Percentiles rank a stretch among this genome's conserved stretches.
Conservation (phyloP, 1,140 invertebrate genomes). For the Andrena cerasifolii region DNA sequence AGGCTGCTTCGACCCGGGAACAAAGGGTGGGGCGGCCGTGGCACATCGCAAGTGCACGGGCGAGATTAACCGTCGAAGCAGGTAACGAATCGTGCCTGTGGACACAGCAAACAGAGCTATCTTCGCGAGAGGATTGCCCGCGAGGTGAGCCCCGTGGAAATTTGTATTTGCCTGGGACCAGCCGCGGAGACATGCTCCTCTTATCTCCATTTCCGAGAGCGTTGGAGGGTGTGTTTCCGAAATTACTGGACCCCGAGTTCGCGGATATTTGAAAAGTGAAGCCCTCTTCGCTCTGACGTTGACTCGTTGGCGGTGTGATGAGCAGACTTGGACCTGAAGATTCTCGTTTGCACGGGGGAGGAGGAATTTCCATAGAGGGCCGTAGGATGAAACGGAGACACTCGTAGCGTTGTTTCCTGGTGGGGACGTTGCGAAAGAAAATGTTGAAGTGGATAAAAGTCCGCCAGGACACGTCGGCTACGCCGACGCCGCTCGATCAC, state of each 20-base stretch:
- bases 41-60: conserved; percentile 34
- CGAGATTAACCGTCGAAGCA: conserved; percentile 10
- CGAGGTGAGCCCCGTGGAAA: conserved; percentile 3
- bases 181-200: neutral
- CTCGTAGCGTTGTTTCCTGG: neutral
- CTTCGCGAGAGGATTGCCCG: conserved; percentile 12
- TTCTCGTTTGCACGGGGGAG: neutral
- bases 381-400: neutral
- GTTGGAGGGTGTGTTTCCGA: neutral
- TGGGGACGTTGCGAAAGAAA: conserved; percentile 26
- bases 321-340: neutral
- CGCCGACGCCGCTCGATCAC: conserved; percentile 63
- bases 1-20: neutral
- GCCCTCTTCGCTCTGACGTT: too few species aligned
- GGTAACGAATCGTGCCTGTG: conserved; percentile 35
- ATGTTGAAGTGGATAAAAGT: conserved; percentile 82
- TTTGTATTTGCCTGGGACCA: conserved; percentile 41
- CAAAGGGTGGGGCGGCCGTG: neutral
- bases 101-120: conserved; percentile 48
- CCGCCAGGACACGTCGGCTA: conserved; percentile 71
- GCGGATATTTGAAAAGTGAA: neutral
- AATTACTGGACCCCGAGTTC: neutral
- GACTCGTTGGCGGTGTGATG: neutral
- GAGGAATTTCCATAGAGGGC: neutral
- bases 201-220: conserved; percentile 20